phyloP scores from a whole-genome alignment of 2,888 invertebrate species.

The Scaptomyza flava region DNA sequence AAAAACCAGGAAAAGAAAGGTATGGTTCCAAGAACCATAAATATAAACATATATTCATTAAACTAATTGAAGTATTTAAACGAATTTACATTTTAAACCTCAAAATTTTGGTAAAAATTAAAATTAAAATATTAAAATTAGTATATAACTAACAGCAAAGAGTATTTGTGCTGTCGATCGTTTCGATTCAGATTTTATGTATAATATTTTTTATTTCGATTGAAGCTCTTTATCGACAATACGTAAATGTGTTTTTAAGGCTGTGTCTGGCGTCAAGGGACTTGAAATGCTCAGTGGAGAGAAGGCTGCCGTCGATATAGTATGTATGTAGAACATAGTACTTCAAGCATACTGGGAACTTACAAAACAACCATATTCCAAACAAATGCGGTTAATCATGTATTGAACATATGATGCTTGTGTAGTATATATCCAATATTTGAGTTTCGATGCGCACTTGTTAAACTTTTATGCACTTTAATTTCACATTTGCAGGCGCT shows the following conservation, averaged over 20 bases:
- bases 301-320: background rate
- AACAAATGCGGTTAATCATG: slow-evolving; percentile 49
- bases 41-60: background rate
- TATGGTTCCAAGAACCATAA: background rate
- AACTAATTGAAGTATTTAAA: background rate
- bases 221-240: slow-evolving; percentile 34
- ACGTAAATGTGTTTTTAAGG: slow-evolving; percentile 7
- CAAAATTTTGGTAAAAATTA: too few species aligned
- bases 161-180: slow-evolving; percentile 15
- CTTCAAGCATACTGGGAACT: slow-evolving; percentile 50
- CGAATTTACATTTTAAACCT: too few species aligned
- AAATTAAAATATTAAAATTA: too few species aligned
- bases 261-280: slow-evolving; percentile 37
- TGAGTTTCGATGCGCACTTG: slow-evolving; percentile 18
- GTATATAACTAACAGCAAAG: background rate
- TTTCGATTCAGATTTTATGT: background rate
- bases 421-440: slow-evolving; percentile 28
- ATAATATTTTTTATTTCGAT: slow-evolving; percentile 8
- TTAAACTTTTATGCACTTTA: slow-evolving; percentile 21
- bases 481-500: slow-evolving; percentile 46
- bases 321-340: background rate
- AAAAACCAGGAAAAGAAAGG: background rate
- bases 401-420: slow-evolving; percentile 3
- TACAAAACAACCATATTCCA: slow-evolving; percentile 82
- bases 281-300: slow-evolving; percentile 9